A percentile compares a stretch with the other conserved stretches of the same genome.
phyloP scores from a whole-genome alignment of 2,797 vertebrate genomes.

The Ambastaia sidthimunki region DNA sequence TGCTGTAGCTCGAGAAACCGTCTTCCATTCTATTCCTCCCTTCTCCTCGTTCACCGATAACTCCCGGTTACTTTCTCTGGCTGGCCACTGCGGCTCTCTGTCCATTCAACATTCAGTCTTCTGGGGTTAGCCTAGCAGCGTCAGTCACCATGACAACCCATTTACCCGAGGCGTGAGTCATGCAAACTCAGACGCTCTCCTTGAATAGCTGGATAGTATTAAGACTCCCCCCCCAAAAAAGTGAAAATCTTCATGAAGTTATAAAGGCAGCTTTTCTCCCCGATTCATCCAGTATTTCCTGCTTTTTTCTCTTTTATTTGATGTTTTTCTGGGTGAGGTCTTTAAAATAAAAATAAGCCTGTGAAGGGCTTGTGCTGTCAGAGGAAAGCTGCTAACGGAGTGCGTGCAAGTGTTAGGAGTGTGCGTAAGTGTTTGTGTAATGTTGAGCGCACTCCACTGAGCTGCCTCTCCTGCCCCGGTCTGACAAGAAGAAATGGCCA shows the following conservation, averaged over 20 bases:
- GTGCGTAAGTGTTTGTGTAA: constrained; percentile 70
- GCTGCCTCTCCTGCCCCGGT: constrained; percentile 65
- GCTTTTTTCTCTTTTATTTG: constrained; percentile 48
- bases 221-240: constrained; percentile 54
- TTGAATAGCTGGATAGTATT: constrained; percentile 63
- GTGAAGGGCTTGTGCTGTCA: constrained; percentile 67
- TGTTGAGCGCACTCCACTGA: constrained; percentile 74
- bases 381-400: constrained; percentile 53
- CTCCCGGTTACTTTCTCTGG: constrained; percentile 70
- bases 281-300: constrained; percentile 37
- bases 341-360: constrained; percentile 71
- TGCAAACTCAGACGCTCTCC: constrained; percentile 65
- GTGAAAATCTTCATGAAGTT: constrained; percentile 25
- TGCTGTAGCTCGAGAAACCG: constrained; percentile 95
- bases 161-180: constrained; percentile 76
- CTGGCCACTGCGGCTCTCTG: constrained; percentile 70
- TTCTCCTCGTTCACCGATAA: constrained; percentile 58
- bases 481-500: constrained; percentile 71
- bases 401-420: constrained; percentile 53
- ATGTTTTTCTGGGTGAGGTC: constrained; percentile 67
- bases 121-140: constrained; percentile 80
- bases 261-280: no score
- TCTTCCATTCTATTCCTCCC: constrained; percentile 88
- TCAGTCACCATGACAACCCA: constrained; percentile 90
- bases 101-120: constrained; percentile 76